Base-by-base conservation (phyloP, 2,797 vertebrate species). In the Limosa lapponica region DNA sequence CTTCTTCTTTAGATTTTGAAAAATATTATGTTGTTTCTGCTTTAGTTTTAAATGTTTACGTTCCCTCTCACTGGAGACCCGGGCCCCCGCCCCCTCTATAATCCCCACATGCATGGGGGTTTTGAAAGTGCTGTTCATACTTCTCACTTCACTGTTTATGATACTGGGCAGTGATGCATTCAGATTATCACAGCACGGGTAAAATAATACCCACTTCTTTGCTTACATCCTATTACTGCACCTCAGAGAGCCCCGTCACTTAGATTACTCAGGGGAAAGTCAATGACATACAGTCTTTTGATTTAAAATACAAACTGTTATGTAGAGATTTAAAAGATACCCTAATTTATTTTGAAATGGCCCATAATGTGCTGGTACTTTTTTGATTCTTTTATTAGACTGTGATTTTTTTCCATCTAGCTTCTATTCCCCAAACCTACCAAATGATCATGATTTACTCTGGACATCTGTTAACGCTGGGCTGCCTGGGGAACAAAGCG, bases 161-260 rank as follows among this genome's bases (percentile, higher is more conserved):
- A 91, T 87, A 84, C 92, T 94, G 94, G 92, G 90, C 96, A 96
- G 94, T 27, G 92, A 87, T 94, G 96, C 94, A 88, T 95, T 91
- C 90, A 83, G 74, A 95, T 96, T 95, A 95, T 96, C 96, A 86
- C 92, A 96, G 95, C 92, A 88, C 2, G 94, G 75, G 79, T 89
- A 86, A 96, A 95, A 89, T 95, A 96, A 96, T 96, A 96, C 94
- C 84, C 92, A 78, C 87, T 92, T 95, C 94, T 95, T 96, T 75
- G 10, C 94, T 94, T 94, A 86, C 89, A 93, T 94, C 89, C 95
- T 94, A 87, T 96, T 91, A 93, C 83, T 87, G 94, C 94, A 83
- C 94, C 92, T 93, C 86, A 48, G 96, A 97, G 90, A 48, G 79
- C 93, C 74, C 75, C 8, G 41, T 89, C 84, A 55, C 90, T 93